Conservation (phyloP, 2,113 vertebrate genomes). For the Odontesthes bonariensis region DNA sequence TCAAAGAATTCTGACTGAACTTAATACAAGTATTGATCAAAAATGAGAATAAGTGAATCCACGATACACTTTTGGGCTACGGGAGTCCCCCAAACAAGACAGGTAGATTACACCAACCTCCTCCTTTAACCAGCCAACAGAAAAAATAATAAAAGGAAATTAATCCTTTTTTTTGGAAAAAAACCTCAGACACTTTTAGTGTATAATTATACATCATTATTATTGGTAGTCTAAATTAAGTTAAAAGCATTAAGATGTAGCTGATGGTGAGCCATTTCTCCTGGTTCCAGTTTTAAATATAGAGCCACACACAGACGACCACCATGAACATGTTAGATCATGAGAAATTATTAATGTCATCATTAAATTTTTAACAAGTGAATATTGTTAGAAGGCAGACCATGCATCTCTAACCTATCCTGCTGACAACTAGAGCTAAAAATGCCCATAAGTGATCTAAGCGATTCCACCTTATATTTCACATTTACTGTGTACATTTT, state of each 20-base stretch:
- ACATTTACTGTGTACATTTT: too few species aligned
- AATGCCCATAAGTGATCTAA: background rate
- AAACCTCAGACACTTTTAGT: too few species aligned
- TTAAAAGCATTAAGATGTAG: constrained; percentile 18
- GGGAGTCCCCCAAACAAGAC: background rate
- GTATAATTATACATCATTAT: too few species aligned
- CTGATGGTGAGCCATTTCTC: constrained; percentile 21
- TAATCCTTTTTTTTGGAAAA: too few species aligned
- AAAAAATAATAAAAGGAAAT: too few species aligned
- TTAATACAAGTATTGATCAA: background rate
- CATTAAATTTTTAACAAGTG: constrained; percentile 75
- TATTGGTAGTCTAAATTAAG: too few species aligned
- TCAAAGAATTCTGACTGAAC: constrained; percentile 10
- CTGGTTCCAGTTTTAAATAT: constrained; percentile 74
- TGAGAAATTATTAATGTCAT: constrained; percentile 78
- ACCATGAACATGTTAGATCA: constrained; percentile 65
- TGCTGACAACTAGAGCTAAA: constrained; percentile 23
- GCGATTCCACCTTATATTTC: too few species aligned
- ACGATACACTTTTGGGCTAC: background rate
- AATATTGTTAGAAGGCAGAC: constrained; percentile 48
- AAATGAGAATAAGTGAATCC: background rate
- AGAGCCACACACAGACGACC: constrained; percentile 69
- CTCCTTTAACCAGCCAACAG: too few species aligned
- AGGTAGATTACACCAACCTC: background rate
- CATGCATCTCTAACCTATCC: constrained; percentile 31